Evolutionary conservation across 1,140 invertebrate genomes (phyloP).

Genomic region (Stegodyphus mimosarum): DNA sequence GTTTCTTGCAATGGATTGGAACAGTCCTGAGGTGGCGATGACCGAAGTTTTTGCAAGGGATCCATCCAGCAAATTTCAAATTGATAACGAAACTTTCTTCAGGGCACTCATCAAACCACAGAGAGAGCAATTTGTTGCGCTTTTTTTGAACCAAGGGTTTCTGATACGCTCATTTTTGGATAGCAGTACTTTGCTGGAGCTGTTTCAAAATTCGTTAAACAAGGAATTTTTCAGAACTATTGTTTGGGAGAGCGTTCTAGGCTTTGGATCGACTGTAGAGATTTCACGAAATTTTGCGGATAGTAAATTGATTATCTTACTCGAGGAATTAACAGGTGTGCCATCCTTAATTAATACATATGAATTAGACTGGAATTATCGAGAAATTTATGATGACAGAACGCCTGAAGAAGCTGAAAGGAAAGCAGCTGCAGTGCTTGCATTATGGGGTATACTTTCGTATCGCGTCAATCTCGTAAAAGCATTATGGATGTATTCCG

Average conservation of each 20-base stretch:
- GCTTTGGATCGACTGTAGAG: constrained; percentile 35
- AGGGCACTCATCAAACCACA: constrained; percentile 66
- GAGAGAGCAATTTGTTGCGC: constrained; percentile 68
- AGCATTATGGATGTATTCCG: constrained; percentile 68
- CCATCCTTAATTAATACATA: constrained; percentile 67
- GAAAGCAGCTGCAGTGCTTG: constrained; percentile 63
- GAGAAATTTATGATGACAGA: constrained; percentile 63
- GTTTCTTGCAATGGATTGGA: constrained; percentile 68
- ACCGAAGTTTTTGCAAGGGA: constrained; percentile 67
- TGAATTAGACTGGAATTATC: constrained; percentile 66
- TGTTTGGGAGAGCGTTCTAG: constrained; percentile 66
- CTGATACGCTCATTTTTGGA: constrained; percentile 66
- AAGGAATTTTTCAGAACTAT: constrained; percentile 68
- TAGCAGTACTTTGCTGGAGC: constrained; percentile 64
- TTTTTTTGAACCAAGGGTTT: constrained; percentile 68
- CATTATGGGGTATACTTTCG: constrained; percentile 67
- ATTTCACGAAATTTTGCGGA: constrained; percentile 52
- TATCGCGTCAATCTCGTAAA: constrained; percentile 66
- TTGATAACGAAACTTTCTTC: constrained; percentile 68
- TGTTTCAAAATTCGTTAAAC: constrained; percentile 67
- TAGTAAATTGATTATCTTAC: constrained; percentile 57
- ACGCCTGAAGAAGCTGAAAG: constrained; percentile 67
- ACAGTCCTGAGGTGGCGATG: constrained; percentile 67
- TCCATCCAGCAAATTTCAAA: constrained; percentile 66
- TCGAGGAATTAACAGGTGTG: constrained; percentile 64